These are phyloP conservation scores for Cyclargus thomasi DNA, from an alignment of 1,140 invertebrate genomes.

Conservation along the genomic window DNA sequence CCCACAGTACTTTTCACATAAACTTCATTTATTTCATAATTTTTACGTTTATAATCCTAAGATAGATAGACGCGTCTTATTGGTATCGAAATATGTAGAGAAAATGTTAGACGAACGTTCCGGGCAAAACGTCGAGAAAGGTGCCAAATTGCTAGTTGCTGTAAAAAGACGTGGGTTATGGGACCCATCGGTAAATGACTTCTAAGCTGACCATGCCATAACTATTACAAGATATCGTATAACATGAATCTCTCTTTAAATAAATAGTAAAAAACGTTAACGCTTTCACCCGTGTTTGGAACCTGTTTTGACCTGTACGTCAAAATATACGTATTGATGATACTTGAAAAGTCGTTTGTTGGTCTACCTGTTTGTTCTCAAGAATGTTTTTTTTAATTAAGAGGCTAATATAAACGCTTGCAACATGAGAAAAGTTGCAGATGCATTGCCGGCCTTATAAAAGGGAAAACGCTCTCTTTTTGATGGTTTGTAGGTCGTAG, in stretches of 20 bases:
- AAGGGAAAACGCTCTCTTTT: too few relatives aligned
- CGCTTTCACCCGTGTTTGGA: constrained; percentile 28
- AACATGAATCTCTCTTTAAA: constrained; percentile 25
- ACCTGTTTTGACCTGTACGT: constrained; percentile 25
- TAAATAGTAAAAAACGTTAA: constrained; percentile 35
- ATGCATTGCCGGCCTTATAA: too few relatives aligned
- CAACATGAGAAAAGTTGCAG: too few relatives aligned
- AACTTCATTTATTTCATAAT: too few relatives aligned
- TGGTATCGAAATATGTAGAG: background rate
- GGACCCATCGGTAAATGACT: background rate
- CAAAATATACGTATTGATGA: background rate
- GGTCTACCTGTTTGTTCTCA: too few relatives aligned
- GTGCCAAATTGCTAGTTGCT: background rate
- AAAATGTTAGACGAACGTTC: background rate
- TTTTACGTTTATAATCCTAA: too few relatives aligned
- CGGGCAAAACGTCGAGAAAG: background rate
- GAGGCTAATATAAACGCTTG: too few relatives aligned
- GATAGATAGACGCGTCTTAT: too few relatives aligned
- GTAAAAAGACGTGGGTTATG: background rate
- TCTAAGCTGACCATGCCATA: background rate
- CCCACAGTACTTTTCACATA: too few relatives aligned
- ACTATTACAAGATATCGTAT: constrained; percentile 6
- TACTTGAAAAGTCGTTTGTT: background rate
- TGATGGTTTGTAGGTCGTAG: too few relatives aligned
- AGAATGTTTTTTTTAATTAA: too few relatives aligned